phyloP scores from a whole-genome alignment of 2,797 vertebrate genomes.

The Limnodromus scolopaceus region DNA sequence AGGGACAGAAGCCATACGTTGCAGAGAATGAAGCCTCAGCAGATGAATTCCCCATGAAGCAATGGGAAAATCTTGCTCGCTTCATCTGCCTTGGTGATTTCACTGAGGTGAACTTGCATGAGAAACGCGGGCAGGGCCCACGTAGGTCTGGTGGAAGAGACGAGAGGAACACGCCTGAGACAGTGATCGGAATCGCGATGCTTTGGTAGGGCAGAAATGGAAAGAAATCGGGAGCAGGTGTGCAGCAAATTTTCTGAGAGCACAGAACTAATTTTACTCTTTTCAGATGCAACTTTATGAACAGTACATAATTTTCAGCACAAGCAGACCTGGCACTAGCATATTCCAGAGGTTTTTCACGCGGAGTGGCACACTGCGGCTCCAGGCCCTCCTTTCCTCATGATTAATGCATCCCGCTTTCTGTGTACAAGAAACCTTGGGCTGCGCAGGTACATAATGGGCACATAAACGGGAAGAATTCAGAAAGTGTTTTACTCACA shows the following conservation, averaged over 20 bases:
- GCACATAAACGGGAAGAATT: background rate
- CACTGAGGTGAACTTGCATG: background rate
- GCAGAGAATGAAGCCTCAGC: background rate
- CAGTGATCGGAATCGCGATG: background rate
- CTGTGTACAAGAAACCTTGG: background rate
- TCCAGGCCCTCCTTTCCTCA: background rate
- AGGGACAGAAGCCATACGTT: background rate
- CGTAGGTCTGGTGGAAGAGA: background rate
- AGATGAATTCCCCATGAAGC: background rate
- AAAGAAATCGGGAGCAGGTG: background rate
- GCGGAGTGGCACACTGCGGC: background rate
- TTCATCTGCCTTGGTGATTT: background rate
- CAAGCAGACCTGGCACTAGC: background rate
- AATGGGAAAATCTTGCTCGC: background rate
- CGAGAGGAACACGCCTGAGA: background rate
- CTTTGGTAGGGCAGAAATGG: background rate
- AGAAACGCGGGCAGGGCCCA: background rate
- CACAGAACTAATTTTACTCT: background rate
- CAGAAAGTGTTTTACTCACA: background rate
- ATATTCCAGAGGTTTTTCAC: background rate
- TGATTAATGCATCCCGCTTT: conserved; percentile 36
- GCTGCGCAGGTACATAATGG: background rate
- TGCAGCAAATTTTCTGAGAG: background rate
- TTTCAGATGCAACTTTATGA: background rate
- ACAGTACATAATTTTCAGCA: background rate